phyloP scores from a whole-genome alignment of 1,140 invertebrate genomes.

The Lucilia sericata region DNA sequence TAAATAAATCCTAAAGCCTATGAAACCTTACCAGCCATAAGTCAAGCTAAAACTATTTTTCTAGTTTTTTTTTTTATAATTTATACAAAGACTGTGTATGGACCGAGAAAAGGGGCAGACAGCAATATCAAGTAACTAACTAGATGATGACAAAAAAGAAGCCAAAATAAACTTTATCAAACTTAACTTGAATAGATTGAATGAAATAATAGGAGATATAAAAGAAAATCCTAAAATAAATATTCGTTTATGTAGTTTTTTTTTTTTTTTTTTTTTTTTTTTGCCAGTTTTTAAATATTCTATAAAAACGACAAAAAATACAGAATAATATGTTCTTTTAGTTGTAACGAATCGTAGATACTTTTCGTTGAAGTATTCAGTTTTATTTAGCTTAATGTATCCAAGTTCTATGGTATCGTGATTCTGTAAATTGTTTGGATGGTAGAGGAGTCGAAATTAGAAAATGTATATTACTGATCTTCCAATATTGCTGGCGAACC shows the following conservation, averaged over 20 bases:
- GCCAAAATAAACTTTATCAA: not conserved
- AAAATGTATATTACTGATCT: no score
- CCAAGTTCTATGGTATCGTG: no score
- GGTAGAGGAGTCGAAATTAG: no score
- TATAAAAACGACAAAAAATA: not conserved
- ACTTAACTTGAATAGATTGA: not conserved
- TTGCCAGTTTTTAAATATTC: no score
- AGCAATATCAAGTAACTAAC: not conserved
- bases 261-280: not conserved
- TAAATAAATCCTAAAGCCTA: constrained; percentile 3
- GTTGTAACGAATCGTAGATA: not conserved
- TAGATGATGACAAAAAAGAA: not conserved
- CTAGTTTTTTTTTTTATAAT: no score
- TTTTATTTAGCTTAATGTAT: no score
- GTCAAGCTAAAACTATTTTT: not conserved
- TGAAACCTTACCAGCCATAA: not conserved
- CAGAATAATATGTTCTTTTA: not conserved
- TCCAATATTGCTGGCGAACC: no score
- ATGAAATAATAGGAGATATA: not conserved
- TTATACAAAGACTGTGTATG: not conserved
- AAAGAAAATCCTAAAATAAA: not conserved
- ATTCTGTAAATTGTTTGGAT: no score
- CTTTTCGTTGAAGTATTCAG: not conserved
- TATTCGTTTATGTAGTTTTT: no score
- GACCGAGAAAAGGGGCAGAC: not conserved